Evolutionary conservation across 2,888 invertebrate species (phyloP), one percentile per base, ranked within the genome.

Genomic region (Aleiodes leptofemur): DNA sequence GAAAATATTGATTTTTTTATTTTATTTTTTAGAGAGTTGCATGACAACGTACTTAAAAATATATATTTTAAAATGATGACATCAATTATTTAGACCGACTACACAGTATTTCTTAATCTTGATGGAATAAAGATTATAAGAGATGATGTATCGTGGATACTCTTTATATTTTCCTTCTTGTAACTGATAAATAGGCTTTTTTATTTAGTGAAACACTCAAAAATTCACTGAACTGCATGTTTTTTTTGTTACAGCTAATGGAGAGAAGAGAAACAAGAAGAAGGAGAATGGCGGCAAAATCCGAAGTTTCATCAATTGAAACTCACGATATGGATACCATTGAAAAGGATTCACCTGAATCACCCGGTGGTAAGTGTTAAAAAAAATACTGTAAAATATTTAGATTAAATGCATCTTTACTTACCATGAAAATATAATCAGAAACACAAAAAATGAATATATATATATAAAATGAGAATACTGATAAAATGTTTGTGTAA

Each of bases 1-100:
- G 53, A 76, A 56, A 74, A 69, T 76, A 72, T 78, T 76, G 57
- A 71, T 69, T 56, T 69, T 38, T 38, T 23, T n/a, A 6, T 56
- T 69, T 38, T 38, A 23, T 56, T 69, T 38, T 38, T 23, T n/a
- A 6, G 5, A n/a, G 59, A 38, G 29, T 51, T 14, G 31, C 57
- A 13, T 68, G 64, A 43, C 43, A 43, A 38, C 8, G 38, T 38
- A 38, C 9, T 43, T 43, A 43, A 43, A 9, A 43, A 43, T 43
- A 43, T 43, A 43, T 7, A 43, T 43, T 43, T 9, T 3, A 3
- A 43, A 43, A 43, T 43, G 43, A 43, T 43, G 43, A 43, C 43
- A 43, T 43, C 43, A 43, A 43, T 43, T 43, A 43, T 43, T 43
- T 3, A 43, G 43, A 43, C 38, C 8, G 38, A 3, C 43, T 34